Conservation (phyloP, 2,888 invertebrate genomes). For the Andrena praecox region DNA sequence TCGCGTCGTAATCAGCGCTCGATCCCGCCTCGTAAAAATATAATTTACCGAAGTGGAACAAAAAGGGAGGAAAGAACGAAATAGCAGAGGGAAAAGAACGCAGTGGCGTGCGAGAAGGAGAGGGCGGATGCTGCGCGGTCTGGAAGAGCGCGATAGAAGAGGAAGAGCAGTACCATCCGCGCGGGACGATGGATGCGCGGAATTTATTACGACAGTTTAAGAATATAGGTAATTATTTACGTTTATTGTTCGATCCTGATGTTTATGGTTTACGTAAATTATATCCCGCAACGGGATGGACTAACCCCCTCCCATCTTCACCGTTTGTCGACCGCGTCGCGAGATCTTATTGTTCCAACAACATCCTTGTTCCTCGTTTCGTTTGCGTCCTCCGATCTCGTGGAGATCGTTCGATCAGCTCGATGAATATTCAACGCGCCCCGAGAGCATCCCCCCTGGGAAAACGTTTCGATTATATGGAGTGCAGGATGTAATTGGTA, state of each 20-base stretch:
- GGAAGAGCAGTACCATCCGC: constrained; percentile 33
- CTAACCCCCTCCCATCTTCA: constrained; percentile 26
- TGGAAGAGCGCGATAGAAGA: constrained; percentile 29
- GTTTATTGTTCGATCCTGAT: constrained; percentile 76
- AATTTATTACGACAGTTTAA: constrained; percentile 78
- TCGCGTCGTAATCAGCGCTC: constrained; percentile 64
- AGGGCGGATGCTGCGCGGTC: neutral
- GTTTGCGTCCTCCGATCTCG: neutral
- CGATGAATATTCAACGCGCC: constrained; percentile 43
- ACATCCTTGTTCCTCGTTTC: constrained; percentile 4
- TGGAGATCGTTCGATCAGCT: constrained; percentile 20
- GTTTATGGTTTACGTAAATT: constrained; percentile 78
- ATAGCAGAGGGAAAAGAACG: neutral
- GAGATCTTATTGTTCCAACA: constrained; percentile 59
- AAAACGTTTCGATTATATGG: constrained; percentile 38
- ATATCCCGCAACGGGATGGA: constrained; percentile 67
- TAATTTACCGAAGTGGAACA: constrained; percentile 66
- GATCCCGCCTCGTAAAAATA: constrained; percentile 69
- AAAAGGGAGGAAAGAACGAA: neutral
- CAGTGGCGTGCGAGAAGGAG: neutral
- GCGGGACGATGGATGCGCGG: constrained; percentile 63
- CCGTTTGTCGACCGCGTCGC: constrained; percentile 40
- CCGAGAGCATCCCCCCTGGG: neutral
- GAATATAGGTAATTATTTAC: constrained; percentile 77
- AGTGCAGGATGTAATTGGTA: neutral